A percentile compares a stretch with the other conserved stretches of the same genome.
phyloP scores from a whole-genome alignment of 2,113 vertebrate genomes.

The Pampusana beccarii region DNA sequence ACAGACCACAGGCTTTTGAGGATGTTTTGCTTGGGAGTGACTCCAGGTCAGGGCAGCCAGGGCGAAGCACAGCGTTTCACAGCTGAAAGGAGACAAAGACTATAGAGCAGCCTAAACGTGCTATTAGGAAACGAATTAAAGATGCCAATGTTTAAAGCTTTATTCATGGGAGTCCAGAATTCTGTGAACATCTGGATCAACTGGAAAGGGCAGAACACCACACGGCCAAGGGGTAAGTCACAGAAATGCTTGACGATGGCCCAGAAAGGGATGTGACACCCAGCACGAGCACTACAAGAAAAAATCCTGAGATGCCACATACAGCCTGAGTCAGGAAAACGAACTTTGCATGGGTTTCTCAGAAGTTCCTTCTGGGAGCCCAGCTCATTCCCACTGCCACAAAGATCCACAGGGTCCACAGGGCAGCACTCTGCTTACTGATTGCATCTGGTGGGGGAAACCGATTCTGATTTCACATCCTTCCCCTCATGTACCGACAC shows the following conservation, averaged over 20 bases:
- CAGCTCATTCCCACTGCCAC: neutral
- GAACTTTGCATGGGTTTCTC: neutral
- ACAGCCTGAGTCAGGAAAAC: neutral
- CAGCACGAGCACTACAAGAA: neutral
- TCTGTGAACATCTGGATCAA: neutral
- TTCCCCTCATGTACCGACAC: neutral
- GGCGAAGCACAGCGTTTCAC: neutral
- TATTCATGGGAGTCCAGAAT: neutral
- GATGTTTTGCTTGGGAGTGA: neutral
- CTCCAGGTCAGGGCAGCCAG: neutral
- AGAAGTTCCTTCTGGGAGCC: neutral
- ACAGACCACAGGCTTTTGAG: neutral
- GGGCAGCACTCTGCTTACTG: neutral
- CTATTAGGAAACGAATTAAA: neutral
- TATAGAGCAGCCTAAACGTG: neutral
- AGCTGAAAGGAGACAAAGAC: neutral
- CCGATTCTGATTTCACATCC: neutral
- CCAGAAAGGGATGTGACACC: neutral
- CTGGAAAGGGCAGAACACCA: neutral
- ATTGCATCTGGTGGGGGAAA: fast-evolving
- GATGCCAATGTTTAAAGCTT: neutral
- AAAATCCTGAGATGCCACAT: neutral
- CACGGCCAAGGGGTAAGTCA: neutral
- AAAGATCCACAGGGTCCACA: neutral
- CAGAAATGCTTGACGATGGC: neutral